Base-by-base conservation (phyloP, 2,888 invertebrate genomes). In the Stenolophus ochropezus region DNA sequence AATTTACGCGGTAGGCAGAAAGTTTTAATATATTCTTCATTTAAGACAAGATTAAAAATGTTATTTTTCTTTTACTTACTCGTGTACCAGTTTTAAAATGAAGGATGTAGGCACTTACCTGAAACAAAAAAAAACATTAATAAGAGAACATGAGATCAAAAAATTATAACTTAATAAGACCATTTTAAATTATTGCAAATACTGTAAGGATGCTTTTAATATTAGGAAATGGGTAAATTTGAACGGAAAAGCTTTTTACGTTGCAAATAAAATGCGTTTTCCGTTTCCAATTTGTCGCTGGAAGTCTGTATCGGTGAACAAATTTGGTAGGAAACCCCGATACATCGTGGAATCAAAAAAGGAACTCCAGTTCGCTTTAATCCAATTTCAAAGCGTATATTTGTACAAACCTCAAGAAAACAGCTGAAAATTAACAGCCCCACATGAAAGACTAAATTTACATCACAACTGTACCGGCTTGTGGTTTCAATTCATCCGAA, bases 391-490 rank as follows among this genome's bases (percentile, higher is more conserved):
- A 42, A 42, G 33, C 27, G 65, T 25, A 25, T 27, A 14, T 65
- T 65, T 65, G 33, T 16, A 25, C n/a, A 65, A n/a, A n/a, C n/a
- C 5, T 23, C 8, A 20, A 73, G 49, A 21, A 73, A 47, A 73
- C 73, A 73, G n/a, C 8, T 73, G 2, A n/a, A 47, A 49, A 73
- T 73, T 73, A 47, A 49, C 49, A 47, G 16, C 49, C 73, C 49
- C 49, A 73, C 23, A 73, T 23, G 20, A 21, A 49, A 73, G 73
- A 16, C 73, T 49, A 73, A 73, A 73, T 73, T 73, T 73, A 23
- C 49, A 49, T 73, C 73, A 73, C 47, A 73, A 73, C 73, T 73
- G 73, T 73, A 73, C 73, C 11, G n/a, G 73, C 49, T 73, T 73
- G 73, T 73, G 73, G 73, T 73, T 73, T 73, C 73, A 73, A 73